Conservation (phyloP, 2,888 invertebrate genomes). For the Cyclophora punctaria region DNA sequence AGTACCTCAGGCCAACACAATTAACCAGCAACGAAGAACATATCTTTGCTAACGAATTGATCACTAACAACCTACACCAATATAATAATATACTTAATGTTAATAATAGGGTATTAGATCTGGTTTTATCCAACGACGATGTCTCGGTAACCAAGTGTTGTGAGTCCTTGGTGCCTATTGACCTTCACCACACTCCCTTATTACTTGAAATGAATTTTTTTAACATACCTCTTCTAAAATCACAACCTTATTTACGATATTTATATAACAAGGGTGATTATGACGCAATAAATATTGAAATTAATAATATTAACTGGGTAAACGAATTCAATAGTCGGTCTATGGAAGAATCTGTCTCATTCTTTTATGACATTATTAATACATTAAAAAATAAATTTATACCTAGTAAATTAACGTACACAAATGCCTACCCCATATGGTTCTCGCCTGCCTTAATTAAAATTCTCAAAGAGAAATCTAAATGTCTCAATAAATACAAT, state of each 20-base stretch:
- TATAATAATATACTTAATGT: conserved; percentile 2
- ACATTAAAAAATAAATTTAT: background rate
- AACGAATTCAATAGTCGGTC: background rate
- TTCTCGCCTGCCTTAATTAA: background rate
- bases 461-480: background rate
- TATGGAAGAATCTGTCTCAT: background rate
- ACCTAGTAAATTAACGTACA: background rate
- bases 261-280: conserved; percentile 1
- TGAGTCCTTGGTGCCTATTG: conserved; percentile 2
- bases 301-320: background rate
- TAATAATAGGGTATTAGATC: conserved; percentile 1
- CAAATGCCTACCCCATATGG: background rate
- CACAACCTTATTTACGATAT: background rate
- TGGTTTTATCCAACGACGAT: conserved; percentile 2
- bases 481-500: background rate
- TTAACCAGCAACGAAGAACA: background rate
- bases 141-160: conserved; percentile 1
- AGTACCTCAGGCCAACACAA: background rate
- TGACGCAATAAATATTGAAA: background rate
- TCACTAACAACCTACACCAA: background rate
- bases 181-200: conserved; percentile 2
- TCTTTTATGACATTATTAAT: background rate
- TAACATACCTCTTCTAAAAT: background rate
- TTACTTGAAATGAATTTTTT: conserved; percentile 1
- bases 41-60: background rate